Evolutionary conservation across 2,113 vertebrate genomes (phyloP).

Genomic region (human): DNA sequence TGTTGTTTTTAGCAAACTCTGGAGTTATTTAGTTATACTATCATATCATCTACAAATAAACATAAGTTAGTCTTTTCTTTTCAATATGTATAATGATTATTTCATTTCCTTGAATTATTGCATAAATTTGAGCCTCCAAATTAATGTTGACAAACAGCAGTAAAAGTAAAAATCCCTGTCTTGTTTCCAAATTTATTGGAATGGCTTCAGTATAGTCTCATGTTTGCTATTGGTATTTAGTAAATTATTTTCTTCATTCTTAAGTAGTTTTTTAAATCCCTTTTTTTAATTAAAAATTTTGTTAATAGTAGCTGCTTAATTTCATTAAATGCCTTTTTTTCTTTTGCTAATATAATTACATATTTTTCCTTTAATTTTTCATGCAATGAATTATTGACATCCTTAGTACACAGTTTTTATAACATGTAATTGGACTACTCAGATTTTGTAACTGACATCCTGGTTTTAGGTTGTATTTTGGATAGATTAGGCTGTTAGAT

Average conservation of each 20-base stretch:
- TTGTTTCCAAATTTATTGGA: neutral
- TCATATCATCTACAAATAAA: neutral
- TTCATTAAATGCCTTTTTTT: neutral
- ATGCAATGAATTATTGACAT: neutral
- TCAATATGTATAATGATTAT: neutral
- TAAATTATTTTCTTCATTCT: constrained; percentile 3
- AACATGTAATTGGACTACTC: neutral
- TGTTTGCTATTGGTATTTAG: neutral
- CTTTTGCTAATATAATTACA: neutral
- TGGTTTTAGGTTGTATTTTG: neutral
- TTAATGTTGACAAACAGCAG: neutral
- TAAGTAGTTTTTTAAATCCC: neutral
- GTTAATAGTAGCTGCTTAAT: neutral
- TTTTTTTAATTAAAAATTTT: neutral
- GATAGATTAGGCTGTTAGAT: neutral
- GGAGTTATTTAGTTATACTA: neutral
- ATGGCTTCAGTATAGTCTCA: neutral
- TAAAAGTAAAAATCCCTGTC: neutral
- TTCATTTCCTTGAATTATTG: constrained; percentile 17
- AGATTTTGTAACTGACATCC: neutral
- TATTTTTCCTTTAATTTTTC: neutral
- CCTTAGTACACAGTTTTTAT: neutral
- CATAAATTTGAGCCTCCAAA: constrained; percentile 11
- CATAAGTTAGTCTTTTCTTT: neutral
- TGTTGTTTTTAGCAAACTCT: constrained; percentile 16